phyloP scores from a whole-genome alignment of 2,888 invertebrate genomes.

The Ischnus inquisitorius region DNA sequence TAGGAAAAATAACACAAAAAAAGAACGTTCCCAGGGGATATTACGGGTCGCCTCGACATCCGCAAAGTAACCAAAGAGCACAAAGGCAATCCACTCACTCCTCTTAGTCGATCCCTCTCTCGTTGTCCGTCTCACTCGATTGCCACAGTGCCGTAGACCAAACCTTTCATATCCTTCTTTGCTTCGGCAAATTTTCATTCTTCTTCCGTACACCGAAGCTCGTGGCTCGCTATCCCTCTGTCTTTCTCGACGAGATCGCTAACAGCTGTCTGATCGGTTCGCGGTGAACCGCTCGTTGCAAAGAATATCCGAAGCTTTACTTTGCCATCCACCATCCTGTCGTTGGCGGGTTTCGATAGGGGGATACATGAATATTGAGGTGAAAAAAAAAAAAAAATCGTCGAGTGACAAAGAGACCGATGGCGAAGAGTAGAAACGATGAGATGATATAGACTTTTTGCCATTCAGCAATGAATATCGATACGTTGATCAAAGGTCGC shows the following conservation, averaged over 20 bases:
- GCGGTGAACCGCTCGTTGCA: conserved; percentile 22
- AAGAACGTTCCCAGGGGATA: conserved; percentile 50
- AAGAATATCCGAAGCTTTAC: conserved; percentile 24
- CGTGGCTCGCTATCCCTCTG: neutral
- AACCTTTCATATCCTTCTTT: conserved; percentile 20
- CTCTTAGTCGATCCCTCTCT: conserved; percentile 9
- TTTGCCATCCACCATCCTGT: conserved; percentile 3
- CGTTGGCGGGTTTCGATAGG: conserved; percentile 10
- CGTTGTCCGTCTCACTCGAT: neutral
- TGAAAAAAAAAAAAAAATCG: conserved; percentile 30
- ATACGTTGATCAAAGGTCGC: conserved; percentile 40
- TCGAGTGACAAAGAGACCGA: conserved; percentile 39
- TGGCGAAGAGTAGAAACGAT: neutral
- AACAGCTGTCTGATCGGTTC: conserved; percentile 58
- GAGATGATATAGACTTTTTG: conserved; percentile 36
- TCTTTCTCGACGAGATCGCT: conserved; percentile 28
- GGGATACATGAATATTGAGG: conserved; percentile 55
- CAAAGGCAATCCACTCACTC: conserved; percentile 55
- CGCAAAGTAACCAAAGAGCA: conserved; percentile 57
- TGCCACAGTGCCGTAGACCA: conserved; percentile 20
- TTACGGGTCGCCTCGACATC: conserved; percentile 50
- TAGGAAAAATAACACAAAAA: conserved; percentile 22
- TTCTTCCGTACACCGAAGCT: conserved; percentile 19
- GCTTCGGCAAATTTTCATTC: conserved; percentile 21
- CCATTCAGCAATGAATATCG: conserved; percentile 58